Evolutionary conservation across 2,888 invertebrate species (phyloP).

Genomic region (Drosophila kanekoi): DNA sequence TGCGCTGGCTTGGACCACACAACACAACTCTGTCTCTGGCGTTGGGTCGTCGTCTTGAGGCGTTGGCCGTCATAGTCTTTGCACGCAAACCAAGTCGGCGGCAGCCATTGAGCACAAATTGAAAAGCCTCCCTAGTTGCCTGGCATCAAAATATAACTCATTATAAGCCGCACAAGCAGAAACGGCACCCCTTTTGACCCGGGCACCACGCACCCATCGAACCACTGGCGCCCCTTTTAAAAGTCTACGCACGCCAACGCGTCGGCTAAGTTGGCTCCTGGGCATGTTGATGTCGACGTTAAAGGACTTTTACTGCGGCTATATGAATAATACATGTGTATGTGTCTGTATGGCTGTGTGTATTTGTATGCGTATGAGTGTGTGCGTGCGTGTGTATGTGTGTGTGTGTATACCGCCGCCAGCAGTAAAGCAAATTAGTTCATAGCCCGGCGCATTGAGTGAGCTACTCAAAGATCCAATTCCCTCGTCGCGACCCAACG

Average conservation of each 20-base stretch:
- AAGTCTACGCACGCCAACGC: slow-evolving; percentile 79
- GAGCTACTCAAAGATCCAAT: slow-evolving; percentile 58
- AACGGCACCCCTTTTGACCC: slow-evolving; percentile 10
- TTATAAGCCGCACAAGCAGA: slow-evolving; percentile 47
- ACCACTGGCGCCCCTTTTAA: slow-evolving; percentile 54
- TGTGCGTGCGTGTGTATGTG: background rate
- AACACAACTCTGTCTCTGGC: background rate
- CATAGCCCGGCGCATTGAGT: slow-evolving; percentile 66
- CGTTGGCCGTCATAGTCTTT: slow-evolving; percentile 17
- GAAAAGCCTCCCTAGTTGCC: slow-evolving; percentile 55
- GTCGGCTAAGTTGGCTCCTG: slow-evolving; percentile 64
- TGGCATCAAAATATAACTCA: slow-evolving; percentile 63
- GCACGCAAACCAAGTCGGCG: slow-evolving; percentile 58
- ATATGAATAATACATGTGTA: slow-evolving; percentile 73
- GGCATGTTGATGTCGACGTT: slow-evolving; percentile 62
- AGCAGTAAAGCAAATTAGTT: slow-evolving; percentile 76
- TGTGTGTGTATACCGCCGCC: slow-evolving; percentile 49
- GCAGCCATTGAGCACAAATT: slow-evolving; percentile 55
- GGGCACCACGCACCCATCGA: slow-evolving; percentile 4
- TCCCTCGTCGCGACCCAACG: background rate
- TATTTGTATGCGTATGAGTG: background rate
- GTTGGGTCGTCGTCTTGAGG: background rate
- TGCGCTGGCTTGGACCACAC: slow-evolving; percentile 10
- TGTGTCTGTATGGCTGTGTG: slow-evolving; percentile 13
- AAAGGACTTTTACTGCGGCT: slow-evolving; percentile 72